Evolutionary conservation across 2,113 vertebrate genomes (phyloP), one percentile per base, ranked within the genome.

Genomic region (Clarias magur): DNA sequence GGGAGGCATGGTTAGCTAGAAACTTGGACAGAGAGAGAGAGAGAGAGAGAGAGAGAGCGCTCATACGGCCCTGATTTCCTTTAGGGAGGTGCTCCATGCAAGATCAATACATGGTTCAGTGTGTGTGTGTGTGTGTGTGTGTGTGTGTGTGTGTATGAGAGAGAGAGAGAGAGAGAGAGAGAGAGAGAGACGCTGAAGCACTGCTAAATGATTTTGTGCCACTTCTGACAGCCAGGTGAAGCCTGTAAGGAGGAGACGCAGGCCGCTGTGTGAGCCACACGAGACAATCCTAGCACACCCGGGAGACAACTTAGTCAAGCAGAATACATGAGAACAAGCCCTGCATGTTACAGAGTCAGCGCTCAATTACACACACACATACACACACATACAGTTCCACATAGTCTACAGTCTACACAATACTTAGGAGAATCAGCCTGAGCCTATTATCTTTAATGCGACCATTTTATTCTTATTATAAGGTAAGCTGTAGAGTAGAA

Each of bases 161-260:
- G 84, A 25, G 63, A 91, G 90, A 23, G 57, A 59, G 57, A 59
- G 57, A 59, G 57, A 59, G 72, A 12, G 72, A 12, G 72, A 23
- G 21, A 23, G 72, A 25, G 38, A 23, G 91, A 90, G 91, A 91
- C 84, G 89, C 88, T 91, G 90, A 92, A 81, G 91, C 93, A 92
- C 91, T 94, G 94, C 94, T 94, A 93, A 95, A 95, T 95, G 93
- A 95, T 95, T 95, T 95, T 95, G 94, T 94, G 94, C 94, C 93
- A 94, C 92, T 93, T 94, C 93, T 95, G 94, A 94, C 94, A 94
- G 94, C 93, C 92, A 94, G 92, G 94, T 94, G 94, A 87, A 65
- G 81, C 92, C 92, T 88, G 89, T 91, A 88, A 92, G 92, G 93
- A 94, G 92, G 92, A 93, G 91, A 94, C 91, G 91, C 93, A 91